Evolutionary conservation across 2,888 invertebrate species (phyloP).

Genomic region (Amphipyra tragopoginis): DNA sequence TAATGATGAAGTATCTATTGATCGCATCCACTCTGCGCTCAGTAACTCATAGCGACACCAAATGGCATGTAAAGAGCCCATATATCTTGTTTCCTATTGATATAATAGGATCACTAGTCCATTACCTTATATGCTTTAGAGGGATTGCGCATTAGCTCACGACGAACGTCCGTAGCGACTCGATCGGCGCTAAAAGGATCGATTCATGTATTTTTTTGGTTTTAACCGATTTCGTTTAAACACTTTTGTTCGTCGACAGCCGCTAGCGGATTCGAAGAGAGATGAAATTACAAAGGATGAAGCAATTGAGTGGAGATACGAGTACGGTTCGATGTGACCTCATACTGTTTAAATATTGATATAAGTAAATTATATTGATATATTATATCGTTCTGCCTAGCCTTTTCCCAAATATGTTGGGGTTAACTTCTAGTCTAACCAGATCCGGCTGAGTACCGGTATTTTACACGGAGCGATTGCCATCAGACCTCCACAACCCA

Average conservation of each 20-base stretch:
- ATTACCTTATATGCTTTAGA: slow-evolving; percentile 45
- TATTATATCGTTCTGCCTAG: too few species aligned
- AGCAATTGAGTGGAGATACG: slow-evolving; percentile 14
- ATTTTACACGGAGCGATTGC: too few species aligned
- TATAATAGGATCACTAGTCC: slow-evolving; percentile 50
- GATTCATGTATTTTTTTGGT: slow-evolving; percentile 18
- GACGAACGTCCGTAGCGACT: slow-evolving; percentile 6
- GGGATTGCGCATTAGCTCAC: slow-evolving; percentile 38
- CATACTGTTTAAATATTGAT: too few species aligned
- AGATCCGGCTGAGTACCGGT: too few species aligned
- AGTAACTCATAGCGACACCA: slow-evolving; percentile 47
- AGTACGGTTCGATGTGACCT: neutral
- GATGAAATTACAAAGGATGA: neutral
- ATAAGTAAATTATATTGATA: too few species aligned
- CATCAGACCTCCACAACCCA: too few species aligned
- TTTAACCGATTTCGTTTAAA: slow-evolving; percentile 44
- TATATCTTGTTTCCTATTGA: slow-evolving; percentile 65
- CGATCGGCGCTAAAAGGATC: slow-evolving; percentile 21
- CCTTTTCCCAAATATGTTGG: too few species aligned
- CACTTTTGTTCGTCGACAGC: slow-evolving; percentile 35
- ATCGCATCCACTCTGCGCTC: slow-evolving; percentile 50
- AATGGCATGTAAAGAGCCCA: slow-evolving; percentile 61
- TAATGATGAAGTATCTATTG: slow-evolving; percentile 62
- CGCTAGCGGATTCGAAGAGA: slow-evolving; percentile 1
- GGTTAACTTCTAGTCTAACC: too few species aligned